A percentile compares a stretch with the other conserved stretches of the same genome.
Conservation (phyloP, 1,140 invertebrate genomes). For the Drosophila sucinea region DNA sequence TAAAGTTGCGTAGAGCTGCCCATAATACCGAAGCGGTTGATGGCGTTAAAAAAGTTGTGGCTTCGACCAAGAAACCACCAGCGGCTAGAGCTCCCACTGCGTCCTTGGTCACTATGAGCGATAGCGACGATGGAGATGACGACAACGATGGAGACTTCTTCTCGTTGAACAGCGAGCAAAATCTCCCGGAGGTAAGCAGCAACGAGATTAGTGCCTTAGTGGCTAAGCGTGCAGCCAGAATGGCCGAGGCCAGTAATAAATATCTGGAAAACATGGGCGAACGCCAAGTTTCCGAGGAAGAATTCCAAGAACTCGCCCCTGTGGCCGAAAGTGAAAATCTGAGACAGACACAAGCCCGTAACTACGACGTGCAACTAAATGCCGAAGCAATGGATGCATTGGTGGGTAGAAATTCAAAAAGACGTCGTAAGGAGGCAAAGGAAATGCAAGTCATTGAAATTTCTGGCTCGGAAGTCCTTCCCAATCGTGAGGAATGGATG, state of each 20-base stretch:
- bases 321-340: slow-evolving; percentile 40
- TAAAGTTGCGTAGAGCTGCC: slow-evolving; percentile 66
- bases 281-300: slow-evolving; percentile 24
- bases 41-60: slow-evolving; percentile 30
- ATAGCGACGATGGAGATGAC: slow-evolving; percentile 80
- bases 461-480: slow-evolving; percentile 91
- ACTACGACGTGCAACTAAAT: slow-evolving; percentile 59
- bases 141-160: slow-evolving; percentile 84
- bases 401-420: slow-evolving; percentile 76
- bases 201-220: slow-evolving; percentile 76
- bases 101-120: slow-evolving; percentile 73
- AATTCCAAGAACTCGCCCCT: slow-evolving; percentile 18
- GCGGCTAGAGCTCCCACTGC: neutral
- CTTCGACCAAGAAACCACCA: slow-evolving; percentile 16
- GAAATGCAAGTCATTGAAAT: slow-evolving; percentile 91
- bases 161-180: slow-evolving; percentile 83
- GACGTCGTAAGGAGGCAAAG: slow-evolving; percentile 83
- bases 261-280: slow-evolving; percentile 40
- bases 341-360: slow-evolving; percentile 55
- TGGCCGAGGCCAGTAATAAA: slow-evolving; percentile 62
- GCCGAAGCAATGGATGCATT: slow-evolving; percentile 72
- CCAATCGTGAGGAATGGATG: slow-evolving; percentile 91
- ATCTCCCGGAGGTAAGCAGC: slow-evolving; percentile 74
- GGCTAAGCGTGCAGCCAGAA: slow-evolving; percentile 72
- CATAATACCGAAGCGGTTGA: slow-evolving; percentile 75